phyloP scores from a whole-genome alignment of 2,113 vertebrate species.

The Macrotis lagotis region DNA sequence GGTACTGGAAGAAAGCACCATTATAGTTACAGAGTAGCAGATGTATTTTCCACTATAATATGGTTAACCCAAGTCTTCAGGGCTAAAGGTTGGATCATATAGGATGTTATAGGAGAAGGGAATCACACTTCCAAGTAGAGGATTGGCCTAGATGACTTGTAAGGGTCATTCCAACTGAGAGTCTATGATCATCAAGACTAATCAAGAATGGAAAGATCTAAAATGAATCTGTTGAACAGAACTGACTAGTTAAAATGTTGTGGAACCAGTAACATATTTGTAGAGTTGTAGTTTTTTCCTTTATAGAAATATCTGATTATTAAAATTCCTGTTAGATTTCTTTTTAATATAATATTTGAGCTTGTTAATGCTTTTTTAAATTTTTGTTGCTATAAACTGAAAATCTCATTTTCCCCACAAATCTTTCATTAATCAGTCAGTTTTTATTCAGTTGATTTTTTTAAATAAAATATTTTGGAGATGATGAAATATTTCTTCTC shows the following conservation, averaged over 20 bases:
- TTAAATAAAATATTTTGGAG: slow-evolving; percentile 56
- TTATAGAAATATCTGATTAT: slow-evolving; percentile 17
- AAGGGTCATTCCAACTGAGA: not conserved
- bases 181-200: not conserved
- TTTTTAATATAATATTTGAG: slow-evolving; percentile 41
- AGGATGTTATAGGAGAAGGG: too few species aligned
- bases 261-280: too few species aligned
- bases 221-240: not conserved
- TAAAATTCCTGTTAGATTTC: slow-evolving; percentile 47
- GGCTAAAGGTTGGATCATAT: not conserved
- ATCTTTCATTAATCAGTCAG: slow-evolving; percentile 20
- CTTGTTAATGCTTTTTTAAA: slow-evolving; percentile 40
- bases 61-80: not conserved
- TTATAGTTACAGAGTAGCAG: not conserved
- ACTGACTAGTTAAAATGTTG: not conserved
- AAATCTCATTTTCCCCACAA: not conserved
- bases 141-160: not conserved
- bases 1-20: not conserved
- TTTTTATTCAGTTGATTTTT: slow-evolving; percentile 44
- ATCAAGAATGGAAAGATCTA: not conserved
- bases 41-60: not conserved
- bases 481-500: slow-evolving; percentile 7
- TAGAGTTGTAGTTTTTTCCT: not conserved
- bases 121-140: not conserved
- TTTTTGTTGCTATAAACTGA: slow-evolving; percentile 25